Evolutionary conservation across 1,140 invertebrate species (phyloP).

Genomic region (Arion vulgaris): DNA sequence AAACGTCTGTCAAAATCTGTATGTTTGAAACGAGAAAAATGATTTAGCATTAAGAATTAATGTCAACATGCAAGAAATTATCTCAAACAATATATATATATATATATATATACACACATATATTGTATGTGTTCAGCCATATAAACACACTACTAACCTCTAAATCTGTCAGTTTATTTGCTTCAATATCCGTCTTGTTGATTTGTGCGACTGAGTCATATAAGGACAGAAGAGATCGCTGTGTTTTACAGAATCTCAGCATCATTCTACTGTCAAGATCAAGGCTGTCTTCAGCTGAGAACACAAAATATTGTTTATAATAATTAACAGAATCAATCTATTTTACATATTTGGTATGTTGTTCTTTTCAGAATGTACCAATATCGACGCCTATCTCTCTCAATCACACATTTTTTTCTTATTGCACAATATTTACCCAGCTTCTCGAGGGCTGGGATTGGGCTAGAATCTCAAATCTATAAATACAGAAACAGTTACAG

Average conservation of each 20-base stretch:
- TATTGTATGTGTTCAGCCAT: too few relatives aligned
- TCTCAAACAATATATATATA: too few relatives aligned
- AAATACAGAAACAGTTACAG: too few relatives aligned
- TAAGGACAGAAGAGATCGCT: constrained; percentile 62
- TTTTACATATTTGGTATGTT: too few relatives aligned
- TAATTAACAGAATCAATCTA: background rate
- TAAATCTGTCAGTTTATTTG: constrained; percentile 30
- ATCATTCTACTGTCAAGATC: constrained; percentile 71
- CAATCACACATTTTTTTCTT: background rate
- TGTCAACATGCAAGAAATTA: background rate
- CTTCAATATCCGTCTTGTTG: constrained; percentile 38
- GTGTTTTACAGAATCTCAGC: constrained; percentile 66
- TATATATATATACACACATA: too few relatives aligned
- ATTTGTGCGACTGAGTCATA: constrained; percentile 57
- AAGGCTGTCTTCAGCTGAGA: constrained; percentile 53
- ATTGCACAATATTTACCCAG: too few relatives aligned
- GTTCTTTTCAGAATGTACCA: too few relatives aligned
- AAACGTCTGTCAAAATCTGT: constrained; percentile 40
- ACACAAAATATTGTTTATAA: background rate
- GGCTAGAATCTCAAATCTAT: too few relatives aligned
- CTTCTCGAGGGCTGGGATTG: too few relatives aligned
- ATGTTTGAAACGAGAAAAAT: background rate
- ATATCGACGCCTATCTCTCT: too few relatives aligned
- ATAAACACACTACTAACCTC: constrained; percentile 41
- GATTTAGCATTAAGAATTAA: background rate